phyloP scores from a whole-genome alignment of 2,113 vertebrate genomes.

The Colinus virginianus region DNA sequence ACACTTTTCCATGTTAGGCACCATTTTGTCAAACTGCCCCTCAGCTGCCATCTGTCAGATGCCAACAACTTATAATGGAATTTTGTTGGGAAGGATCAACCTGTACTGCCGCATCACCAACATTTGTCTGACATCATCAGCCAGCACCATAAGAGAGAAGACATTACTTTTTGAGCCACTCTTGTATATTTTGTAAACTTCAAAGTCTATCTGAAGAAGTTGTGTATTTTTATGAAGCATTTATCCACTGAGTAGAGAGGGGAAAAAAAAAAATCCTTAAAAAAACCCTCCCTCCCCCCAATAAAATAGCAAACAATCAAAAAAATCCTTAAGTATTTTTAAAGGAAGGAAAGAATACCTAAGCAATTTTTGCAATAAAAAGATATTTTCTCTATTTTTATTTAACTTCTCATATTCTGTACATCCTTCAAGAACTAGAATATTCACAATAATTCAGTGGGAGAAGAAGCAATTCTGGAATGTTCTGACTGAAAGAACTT shows the following conservation, averaged over 20 bases:
- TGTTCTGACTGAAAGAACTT: conserved; percentile 9
- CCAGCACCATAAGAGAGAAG: too few species aligned
- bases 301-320: too few species aligned
- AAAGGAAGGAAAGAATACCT: not conserved
- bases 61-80: too few species aligned
- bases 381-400: conserved; percentile 20
- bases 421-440: conserved; percentile 39
- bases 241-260: conserved; percentile 26
- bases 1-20: too few species aligned
- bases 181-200: conserved; percentile 38
- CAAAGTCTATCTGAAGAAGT: conserved; percentile 34
- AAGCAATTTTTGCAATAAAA: not conserved
- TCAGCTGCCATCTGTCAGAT: too few species aligned
- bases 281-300: too few species aligned
- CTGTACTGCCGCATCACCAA: too few species aligned
- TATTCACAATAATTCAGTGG: not conserved
- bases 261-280: not conserved
- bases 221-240: conserved; percentile 39
- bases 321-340: conserved; percentile 9
- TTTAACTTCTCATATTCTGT: conserved; percentile 27
- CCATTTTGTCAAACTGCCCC: too few species aligned
- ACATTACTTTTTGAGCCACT: too few species aligned
- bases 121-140: too few species aligned
- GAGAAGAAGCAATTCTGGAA: not conserved
- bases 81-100: too few species aligned